These are phyloP conservation scores for Phenganax marumi DNA, from an alignment of 92 coral and sea anemone genomes.

Conservation along the genomic window DNA sequence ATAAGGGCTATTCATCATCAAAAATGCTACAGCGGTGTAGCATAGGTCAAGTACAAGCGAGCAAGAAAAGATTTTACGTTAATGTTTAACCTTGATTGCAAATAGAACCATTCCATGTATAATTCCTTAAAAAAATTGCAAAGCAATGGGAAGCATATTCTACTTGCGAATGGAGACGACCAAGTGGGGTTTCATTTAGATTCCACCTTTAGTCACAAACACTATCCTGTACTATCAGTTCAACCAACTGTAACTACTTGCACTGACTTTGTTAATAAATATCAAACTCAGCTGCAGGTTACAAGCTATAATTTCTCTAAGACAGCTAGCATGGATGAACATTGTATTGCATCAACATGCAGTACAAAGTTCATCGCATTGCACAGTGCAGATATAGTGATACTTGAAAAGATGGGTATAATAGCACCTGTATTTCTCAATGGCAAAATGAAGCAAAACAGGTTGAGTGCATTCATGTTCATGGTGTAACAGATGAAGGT, in stretches of 20 bases:
- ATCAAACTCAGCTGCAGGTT: slow-evolving; percentile 41
- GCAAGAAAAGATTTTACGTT: slow-evolving; percentile 44
- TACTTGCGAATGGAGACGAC: slow-evolving; percentile 37
- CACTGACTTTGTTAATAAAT: slow-evolving; percentile 49
- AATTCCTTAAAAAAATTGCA: slow-evolving; percentile 36
- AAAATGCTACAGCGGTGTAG: slow-evolving; percentile 38
- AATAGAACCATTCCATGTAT: slow-evolving; percentile 43
- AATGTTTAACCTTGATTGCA: slow-evolving; percentile 40
- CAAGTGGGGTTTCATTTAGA: slow-evolving; percentile 42
- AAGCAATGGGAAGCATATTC: slow-evolving; percentile 30
- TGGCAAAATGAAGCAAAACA: not conserved
- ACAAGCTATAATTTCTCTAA: slow-evolving; percentile 40
- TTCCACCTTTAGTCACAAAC: slow-evolving; percentile 42
- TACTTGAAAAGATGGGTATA: not conserved
- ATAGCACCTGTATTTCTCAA: slow-evolving; percentile 6
- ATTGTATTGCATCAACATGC: slow-evolving; percentile 45
- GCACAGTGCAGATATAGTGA: not conserved
- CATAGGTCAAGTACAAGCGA: slow-evolving; percentile 19
- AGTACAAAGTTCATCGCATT: slow-evolving; percentile 1
- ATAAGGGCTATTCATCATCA: slow-evolving; percentile 40
- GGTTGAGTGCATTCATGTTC: slow-evolving; percentile 44
- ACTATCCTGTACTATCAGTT: slow-evolving; percentile 18
- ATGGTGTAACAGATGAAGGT: slow-evolving; percentile 50
- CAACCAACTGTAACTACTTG: slow-evolving; percentile 44
- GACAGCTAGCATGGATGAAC: slow-evolving; percentile 27